Evolutionary conservation across 2,113 vertebrate genomes (phyloP), one percentile per base, ranked within the genome.

Genomic region (Plecotus auritus): DNA sequence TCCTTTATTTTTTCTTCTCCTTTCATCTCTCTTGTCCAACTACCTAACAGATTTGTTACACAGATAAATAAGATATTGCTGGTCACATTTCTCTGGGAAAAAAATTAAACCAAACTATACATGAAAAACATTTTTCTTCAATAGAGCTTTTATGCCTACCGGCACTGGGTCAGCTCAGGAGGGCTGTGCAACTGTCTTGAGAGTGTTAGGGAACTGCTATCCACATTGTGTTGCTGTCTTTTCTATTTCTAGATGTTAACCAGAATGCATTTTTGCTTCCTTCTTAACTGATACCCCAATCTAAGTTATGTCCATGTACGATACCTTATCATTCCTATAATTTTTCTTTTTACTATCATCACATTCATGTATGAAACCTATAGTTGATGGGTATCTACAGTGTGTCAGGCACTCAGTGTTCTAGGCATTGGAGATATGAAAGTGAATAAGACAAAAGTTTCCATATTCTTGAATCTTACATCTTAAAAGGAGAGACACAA

Each of bases 41-140:
- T 82, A 91, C 70, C 30, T 78, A 82, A 85, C 85, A 93, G 76
- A 95, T 96, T 77, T 96, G 47, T 95, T 94, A 74, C 81, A 78
- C 1, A 90, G 94, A 90, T 95, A 92, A 87, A 82, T 82, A 72
- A 92, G 80, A 93, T 93, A 93, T 59, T 95, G 77, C 82, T 90
- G 95, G 67, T 97, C 88, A 90, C 64, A 92, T 97, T 95, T 97
- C 96, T 96, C 85, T 95, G 96, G 94, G 92, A 92, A 86, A 96
- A 86, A 94, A 87, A 49, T 56, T 85, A 94, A 93, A 95, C 28
- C 81, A 90, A 94, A 92, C 56, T 49, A 77, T 40, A 84, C 64
- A 82, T 82, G 69, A 54, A 87, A 93, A 90, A 69, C 20, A 66
- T 45, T 90, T 85, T 90, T 81, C 37, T 94, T 96, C 87, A 90